Base-by-base conservation (phyloP, 2,888 invertebrate species). In the Pseudanteris insignis region DNA sequence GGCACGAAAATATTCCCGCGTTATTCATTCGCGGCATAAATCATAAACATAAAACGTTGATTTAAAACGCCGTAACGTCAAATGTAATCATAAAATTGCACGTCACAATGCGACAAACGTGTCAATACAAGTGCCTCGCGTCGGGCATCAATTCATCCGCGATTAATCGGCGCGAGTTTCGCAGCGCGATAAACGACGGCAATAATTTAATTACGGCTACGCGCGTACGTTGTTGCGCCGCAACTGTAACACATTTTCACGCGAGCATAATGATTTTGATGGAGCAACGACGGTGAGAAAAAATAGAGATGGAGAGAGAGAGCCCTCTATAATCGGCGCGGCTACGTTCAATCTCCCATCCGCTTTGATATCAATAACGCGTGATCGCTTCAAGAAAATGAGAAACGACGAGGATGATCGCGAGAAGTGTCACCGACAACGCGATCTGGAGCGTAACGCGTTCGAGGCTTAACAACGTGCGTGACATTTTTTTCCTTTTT, bases 401-500 rank as follows among this genome's bases (percentile, higher is more conserved):
- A 51, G 47, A 59, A 59, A 59, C 30, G 51, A 24, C 34, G 48
- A 60, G 32, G 51, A 60, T 48, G 47, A 43, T 54, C 54, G 43
- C 48, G 33, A 54, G 53, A 61, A 62, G 50, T 51, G 55, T 41
- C 62, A 30, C 36, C 46, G 29, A 7, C 12, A 6, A 12, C 1
- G 28, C 32, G 44, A 62, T 62, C 32, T 41, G 29, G 55, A 62
- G 55, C 62, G 62, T 62, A 51, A 62, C 62, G 25, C 14, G 14
- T 30, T 32, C 46, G 21, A 33, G 47, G 47, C 36, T 32, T 26
- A 62, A 57, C 55, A 57, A 55, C 62, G 48, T 34, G 34, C 37
- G 32, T 12, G 55, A 46, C 55, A 55, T 48, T 55, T 55, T 51
- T 48, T n/a, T n/a, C n/a, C 25, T 28, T 34, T 24, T 36, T 14